Percentiles rank a stretch among this genome's conserved stretches.
Conservation (phyloP, 2,797 vertebrate species). For the Pipistrellus nathusii region DNA sequence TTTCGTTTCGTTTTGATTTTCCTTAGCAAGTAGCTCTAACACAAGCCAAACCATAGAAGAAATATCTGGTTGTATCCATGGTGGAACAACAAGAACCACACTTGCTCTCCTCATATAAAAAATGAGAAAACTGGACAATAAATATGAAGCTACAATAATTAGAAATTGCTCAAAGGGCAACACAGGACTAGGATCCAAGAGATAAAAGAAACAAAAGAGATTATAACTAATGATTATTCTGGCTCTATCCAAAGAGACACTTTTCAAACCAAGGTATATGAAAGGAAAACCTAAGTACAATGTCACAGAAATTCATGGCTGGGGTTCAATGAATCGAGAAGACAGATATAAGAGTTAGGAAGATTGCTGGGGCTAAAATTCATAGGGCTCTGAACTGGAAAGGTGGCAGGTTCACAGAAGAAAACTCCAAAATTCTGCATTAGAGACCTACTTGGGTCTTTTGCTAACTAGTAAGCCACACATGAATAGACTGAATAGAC, state of each 20-base stretch:
- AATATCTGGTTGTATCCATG: not conserved
- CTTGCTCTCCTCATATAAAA: slow-evolving; percentile 17
- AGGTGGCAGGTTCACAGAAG: not conserved
- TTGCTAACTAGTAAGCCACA: not conserved
- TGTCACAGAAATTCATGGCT: not conserved
- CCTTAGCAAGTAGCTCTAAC: not conserved
- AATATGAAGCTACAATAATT: not conserved
- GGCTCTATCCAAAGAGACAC: not conserved
- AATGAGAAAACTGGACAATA: slow-evolving; percentile 21
- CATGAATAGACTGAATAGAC: not conserved
- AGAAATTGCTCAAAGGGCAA: not conserved
- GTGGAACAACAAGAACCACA: not conserved
- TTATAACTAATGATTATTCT: not conserved
- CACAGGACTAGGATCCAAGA: not conserved
- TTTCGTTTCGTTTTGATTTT: not conserved
- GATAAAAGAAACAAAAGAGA: not conserved
- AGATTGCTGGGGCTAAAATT: not conserved
- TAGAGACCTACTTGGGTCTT: not conserved
- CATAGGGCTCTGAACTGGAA: not conserved
- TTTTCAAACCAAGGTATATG: not conserved
- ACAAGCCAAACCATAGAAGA: not conserved
- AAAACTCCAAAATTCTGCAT: not conserved
- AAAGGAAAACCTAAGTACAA: not conserved
- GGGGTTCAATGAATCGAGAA: not conserved
- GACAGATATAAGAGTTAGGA: not conserved